Evolutionary conservation across 2,888 invertebrate species (phyloP), one percentile per base, ranked within the genome.

Genomic region (Agelastica alni): DNA sequence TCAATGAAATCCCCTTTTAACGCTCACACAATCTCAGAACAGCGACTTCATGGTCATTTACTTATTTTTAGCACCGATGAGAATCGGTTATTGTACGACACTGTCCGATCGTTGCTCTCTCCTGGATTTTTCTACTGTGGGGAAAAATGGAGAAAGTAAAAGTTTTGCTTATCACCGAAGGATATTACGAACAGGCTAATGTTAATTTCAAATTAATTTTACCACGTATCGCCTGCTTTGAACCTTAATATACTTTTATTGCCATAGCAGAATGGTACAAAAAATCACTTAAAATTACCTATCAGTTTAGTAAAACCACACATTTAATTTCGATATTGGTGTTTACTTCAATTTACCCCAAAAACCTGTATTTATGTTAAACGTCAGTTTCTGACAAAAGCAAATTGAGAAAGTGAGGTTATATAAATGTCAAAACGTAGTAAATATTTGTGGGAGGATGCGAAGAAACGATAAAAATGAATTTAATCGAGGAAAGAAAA

Each of bases 401-500:
- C 45, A 34, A 28, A 16, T 6, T 10, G 7, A 6, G 13, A 20
- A 18, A 44, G 36, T 46, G 34, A 34, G 46, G 46, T 46, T 46
- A 46, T n/a, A 14, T 10, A 46, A 46, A 46, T 20, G 46, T 46
- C 46, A 46, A 46, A 36, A 37, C 17, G 13, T 22, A 30, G 30
- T 22, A 46, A 37, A 46, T 28, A 37, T 34, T 44, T 22, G 34
- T 45, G 46, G 46, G 46, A 46, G 46, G 36, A 46, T 46, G 36
- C 7, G 4, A 14, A 13, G 26, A 28, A 42, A 26, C 13, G 16
- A 22, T 41, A 43, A 61, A 54, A 57, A 72, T 72, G 71, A 67
- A 68, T 60, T 44, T 64, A 17, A 59, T 71, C 13, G 69, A 71
- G 30, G 83, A 84, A 65, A 80, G 80, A 68, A 83, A 83, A 71